These are phyloP conservation scores for Gandaritis pyraliata DNA, from an alignment of 2,888 invertebrate genomes.

Conservation along the genomic window DNA sequence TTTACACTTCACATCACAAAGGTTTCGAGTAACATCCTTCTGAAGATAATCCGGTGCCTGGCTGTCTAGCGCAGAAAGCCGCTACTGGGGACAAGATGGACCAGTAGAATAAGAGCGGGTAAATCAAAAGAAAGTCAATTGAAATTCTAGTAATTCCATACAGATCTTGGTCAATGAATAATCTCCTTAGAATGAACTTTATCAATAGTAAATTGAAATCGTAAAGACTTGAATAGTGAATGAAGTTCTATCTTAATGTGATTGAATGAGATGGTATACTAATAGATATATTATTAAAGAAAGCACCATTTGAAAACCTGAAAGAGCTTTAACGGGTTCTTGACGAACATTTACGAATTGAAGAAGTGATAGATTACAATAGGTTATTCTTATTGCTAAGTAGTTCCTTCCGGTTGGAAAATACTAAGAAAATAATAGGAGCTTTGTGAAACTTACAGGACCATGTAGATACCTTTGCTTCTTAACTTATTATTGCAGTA, in stretches of 20 bases:
- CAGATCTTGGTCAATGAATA: constrained; percentile 23
- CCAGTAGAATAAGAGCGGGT: background rate
- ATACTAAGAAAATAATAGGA: constrained; percentile 2
- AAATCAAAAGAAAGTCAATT: constrained; percentile 17
- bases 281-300: constrained; percentile 12
- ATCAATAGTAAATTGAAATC: constrained; percentile 6
- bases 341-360: background rate
- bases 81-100: constrained; percentile 19
- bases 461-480: too few relatives aligned
- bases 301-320: constrained; percentile 1
- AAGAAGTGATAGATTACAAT: background rate
- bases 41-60: constrained; percentile 66
- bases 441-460: background rate
- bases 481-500: too few relatives aligned
- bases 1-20: constrained; percentile 69
- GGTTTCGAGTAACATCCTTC: constrained; percentile 38
- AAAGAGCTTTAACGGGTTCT: constrained; percentile 13
- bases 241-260: constrained; percentile 4
- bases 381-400: constrained; percentile 9
- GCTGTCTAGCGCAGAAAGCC: constrained; percentile 55
- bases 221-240: constrained; percentile 4
- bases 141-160: constrained; percentile 20
- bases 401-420: constrained; percentile 21
- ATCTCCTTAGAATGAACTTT: constrained; percentile 9
- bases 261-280: constrained; percentile 16